Conservation (phyloP, 2,888 invertebrate species). For the Micoletzkya japonica region DNA sequence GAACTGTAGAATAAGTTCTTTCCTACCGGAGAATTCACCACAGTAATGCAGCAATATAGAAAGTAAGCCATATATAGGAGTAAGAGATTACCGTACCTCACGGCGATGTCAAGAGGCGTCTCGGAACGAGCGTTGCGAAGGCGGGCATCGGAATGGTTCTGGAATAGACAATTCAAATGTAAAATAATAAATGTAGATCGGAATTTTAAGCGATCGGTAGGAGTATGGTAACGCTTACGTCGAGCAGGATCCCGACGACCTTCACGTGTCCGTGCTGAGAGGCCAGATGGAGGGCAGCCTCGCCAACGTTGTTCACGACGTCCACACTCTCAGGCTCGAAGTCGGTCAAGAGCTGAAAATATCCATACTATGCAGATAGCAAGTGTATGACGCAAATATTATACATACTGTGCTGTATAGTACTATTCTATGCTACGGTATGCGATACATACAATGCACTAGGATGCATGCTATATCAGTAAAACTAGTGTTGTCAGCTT, state of each 20-base stretch:
- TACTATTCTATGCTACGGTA: too few relatives aligned
- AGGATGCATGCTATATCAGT: too few relatives aligned
- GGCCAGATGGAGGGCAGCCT: conserved; percentile 77
- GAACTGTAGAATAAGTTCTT: too few relatives aligned
- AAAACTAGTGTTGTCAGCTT: too few relatives aligned
- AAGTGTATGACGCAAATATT: too few relatives aligned
- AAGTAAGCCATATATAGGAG: too few relatives aligned
- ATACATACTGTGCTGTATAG: too few relatives aligned
- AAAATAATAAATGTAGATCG: background rate
- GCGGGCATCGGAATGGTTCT: conserved; percentile 52
- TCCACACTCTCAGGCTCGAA: conserved; percentile 35
- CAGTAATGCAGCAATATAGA: too few relatives aligned
- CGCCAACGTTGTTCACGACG: conserved; percentile 48
- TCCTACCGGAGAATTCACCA: too few relatives aligned
- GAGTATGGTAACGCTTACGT: conserved; percentile 67
- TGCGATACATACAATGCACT: too few relatives aligned
- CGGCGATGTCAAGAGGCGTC: conserved; percentile 89
- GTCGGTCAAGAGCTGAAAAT: conserved; percentile 39
- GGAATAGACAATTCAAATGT: conserved; percentile 20
- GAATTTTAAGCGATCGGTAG: background rate
- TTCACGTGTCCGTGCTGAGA: conserved; percentile 76
- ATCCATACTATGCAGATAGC: background rate
- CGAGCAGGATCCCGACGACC: conserved; percentile 74
- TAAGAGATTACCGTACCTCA: conserved; percentile 76
- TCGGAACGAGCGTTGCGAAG: conserved; percentile 72